Percentiles rank a stretch among this genome's conserved stretches.
These are phyloP conservation scores for Nematopogon swammerdamellus DNA, from an alignment of 2,888 invertebrate species.

Conservation along the genomic window DNA sequence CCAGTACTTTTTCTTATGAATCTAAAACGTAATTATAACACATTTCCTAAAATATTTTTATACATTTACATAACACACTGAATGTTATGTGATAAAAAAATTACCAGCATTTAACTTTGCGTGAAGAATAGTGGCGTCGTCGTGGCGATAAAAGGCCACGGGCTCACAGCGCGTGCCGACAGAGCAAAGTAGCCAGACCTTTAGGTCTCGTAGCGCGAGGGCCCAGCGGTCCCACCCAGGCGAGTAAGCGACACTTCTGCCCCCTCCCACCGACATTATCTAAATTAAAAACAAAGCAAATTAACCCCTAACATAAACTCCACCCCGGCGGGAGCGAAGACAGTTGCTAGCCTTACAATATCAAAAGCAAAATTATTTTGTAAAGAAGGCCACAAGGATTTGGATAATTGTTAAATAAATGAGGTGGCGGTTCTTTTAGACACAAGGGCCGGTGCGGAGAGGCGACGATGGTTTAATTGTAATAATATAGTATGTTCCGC, in stretches of 20 bases:
- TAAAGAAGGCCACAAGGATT: constrained; percentile 51
- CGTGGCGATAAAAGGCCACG: not conserved
- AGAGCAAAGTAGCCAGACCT: not conserved
- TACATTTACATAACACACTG: not conserved
- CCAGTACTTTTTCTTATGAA: constrained; percentile 49
- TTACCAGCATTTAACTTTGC: not conserved
- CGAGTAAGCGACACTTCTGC: no score
- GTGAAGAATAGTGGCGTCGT: not conserved
- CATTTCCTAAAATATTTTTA: constrained; percentile 42
- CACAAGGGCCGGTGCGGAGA: not conserved
- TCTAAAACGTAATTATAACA: constrained; percentile 36
- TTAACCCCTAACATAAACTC: not conserved
- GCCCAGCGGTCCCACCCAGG: not conserved
- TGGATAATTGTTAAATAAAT: constrained; percentile 45
- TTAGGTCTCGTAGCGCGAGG: not conserved
- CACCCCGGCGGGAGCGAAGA: not conserved
- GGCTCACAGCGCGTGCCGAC: no score
- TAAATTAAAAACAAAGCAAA: not conserved
- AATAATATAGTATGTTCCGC: no score
- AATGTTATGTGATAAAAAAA: not conserved
- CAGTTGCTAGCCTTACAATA: constrained; percentile 35
- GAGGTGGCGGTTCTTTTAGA: constrained; percentile 7
- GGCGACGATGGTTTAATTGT: not conserved
- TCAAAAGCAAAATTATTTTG: constrained; percentile 47
- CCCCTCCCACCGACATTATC: not conserved